Percentiles rank a stretch among this genome's conserved stretches.
These are phyloP conservation scores for Anolis sagrei DNA, from an alignment of 2,113 vertebrate genomes.

Conservation along the genomic window DNA sequence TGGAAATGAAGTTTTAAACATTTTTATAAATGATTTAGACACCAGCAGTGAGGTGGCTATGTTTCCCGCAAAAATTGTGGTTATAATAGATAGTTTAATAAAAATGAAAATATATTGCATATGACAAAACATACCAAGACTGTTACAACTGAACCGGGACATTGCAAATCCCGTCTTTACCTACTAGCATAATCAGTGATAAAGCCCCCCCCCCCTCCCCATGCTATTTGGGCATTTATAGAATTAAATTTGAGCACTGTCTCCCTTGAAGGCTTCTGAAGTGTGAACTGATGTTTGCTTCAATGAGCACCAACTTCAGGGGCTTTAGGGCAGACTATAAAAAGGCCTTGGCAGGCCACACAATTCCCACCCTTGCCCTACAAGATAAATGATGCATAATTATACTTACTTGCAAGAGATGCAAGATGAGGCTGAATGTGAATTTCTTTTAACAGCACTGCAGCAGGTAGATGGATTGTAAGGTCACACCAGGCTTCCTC, in stretches of 20 bases:
- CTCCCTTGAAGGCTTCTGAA: too few relatives aligned
- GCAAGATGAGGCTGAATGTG: constrained; percentile 98
- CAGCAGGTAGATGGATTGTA: constrained; percentile 96
- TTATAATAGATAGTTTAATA: too few relatives aligned
- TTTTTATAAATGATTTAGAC: too few relatives aligned
- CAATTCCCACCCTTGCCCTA: neutral
- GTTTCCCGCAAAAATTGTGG: too few relatives aligned
- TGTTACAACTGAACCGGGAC: neutral
- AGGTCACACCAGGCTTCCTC: constrained; percentile 99
- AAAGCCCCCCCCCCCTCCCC: neutral
- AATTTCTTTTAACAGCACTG: constrained; percentile 95
- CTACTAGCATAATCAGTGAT: neutral
- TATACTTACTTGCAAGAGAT: constrained; percentile 92
- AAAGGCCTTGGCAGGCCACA: neutral
- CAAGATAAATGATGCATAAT: neutral
- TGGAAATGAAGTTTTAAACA: too few relatives aligned
- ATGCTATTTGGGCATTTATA: too few relatives aligned
- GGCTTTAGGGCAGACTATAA: too few relatives aligned
- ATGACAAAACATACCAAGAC: neutral
- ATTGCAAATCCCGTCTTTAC: neutral
- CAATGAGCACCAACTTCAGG: too few relatives aligned
- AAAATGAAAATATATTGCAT: too few relatives aligned
- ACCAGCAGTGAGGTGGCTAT: too few relatives aligned
- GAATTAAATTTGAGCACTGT: too few relatives aligned
- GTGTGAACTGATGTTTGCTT: too few relatives aligned